Percentiles rank a stretch among this genome's conserved stretches.
Conservation (phyloP, 2,113 vertebrate species). For the Tonatia bakeri region DNA sequence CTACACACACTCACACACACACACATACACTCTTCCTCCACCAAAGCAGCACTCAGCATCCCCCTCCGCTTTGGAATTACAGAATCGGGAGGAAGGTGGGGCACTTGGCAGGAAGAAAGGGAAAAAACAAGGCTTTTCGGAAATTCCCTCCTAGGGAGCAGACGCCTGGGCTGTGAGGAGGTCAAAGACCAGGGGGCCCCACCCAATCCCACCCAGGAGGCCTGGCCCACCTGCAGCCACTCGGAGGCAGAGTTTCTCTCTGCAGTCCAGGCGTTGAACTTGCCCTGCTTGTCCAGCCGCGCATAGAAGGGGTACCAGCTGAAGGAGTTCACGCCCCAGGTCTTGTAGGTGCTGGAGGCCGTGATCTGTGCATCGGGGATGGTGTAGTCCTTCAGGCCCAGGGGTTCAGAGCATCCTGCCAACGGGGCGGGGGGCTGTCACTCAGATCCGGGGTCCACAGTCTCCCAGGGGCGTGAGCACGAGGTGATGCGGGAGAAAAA, state of each 20-base stretch:
- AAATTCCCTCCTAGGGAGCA: neutral
- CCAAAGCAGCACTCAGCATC: neutral
- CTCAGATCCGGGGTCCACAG: slow-evolving; percentile 58
- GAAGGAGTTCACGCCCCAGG: slow-evolving; percentile 91
- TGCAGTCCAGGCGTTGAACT: slow-evolving; percentile 95
- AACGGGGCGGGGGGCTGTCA: slow-evolving; percentile 86
- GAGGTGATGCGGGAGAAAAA: neutral
- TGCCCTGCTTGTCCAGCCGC: slow-evolving; percentile 92
- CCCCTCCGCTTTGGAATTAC: fast-evolving
- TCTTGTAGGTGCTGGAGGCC: slow-evolving; percentile 91
- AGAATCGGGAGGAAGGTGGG: neutral
- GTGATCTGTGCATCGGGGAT: slow-evolving; percentile 90
- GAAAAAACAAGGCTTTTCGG: neutral
- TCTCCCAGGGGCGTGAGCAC: neutral
- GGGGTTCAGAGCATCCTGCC: slow-evolving; percentile 91
- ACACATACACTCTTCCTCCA: neutral
- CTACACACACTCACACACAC: fast-evolving
- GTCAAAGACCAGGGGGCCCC: neutral
- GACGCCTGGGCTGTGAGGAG: neutral
- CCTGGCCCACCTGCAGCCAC: slow-evolving; percentile 92
- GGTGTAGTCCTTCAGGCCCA: slow-evolving; percentile 91
- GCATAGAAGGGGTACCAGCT: slow-evolving; percentile 92
- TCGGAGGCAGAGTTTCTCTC: slow-evolving; percentile 82
- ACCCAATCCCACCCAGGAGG: fast-evolving
- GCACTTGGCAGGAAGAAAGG: neutral